These are phyloP conservation scores for Hipposideros larvatus DNA, from an alignment of 2,797 vertebrate species.

Conservation along the genomic window DNA sequence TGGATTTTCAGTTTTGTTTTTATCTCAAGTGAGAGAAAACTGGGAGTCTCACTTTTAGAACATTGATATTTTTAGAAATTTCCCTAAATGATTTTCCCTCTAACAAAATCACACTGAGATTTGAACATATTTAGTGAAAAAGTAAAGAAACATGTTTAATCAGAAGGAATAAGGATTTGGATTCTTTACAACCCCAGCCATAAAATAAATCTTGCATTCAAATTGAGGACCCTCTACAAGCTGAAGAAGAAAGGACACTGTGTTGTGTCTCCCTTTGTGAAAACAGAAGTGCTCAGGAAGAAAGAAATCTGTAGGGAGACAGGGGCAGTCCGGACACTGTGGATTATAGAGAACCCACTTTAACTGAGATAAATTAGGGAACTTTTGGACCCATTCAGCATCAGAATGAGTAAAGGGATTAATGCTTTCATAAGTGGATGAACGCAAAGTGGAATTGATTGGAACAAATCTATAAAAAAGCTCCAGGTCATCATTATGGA, in stretches of 20 bases:
- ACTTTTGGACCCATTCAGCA: not conserved
- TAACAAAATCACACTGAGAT: not conserved
- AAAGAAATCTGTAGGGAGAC: not conserved
- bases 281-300: not conserved
- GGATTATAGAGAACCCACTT: not conserved
- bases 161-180: conserved; percentile 34
- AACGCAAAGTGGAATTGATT: not conserved
- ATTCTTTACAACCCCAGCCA: not conserved
- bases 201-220: conserved; percentile 41
- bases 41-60: conserved; percentile 35
- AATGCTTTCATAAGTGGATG: not conserved
- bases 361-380: not conserved
- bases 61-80: conserved; percentile 34
- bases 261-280: conserved; percentile 37
- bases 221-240: not conserved
- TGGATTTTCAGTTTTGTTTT: conserved; percentile 60
- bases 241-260: not conserved
- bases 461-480: not conserved
- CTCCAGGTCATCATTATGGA: not conserved
- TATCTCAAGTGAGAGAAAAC: conserved; percentile 4
- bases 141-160: not conserved
- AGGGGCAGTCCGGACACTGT: not conserved
- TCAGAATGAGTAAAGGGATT: not conserved
- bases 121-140: conserved; percentile 40
- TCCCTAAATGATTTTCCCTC: not conserved